phyloP scores from a whole-genome alignment of 2,797 vertebrate species.

The Sardinella longiceps region DNA sequence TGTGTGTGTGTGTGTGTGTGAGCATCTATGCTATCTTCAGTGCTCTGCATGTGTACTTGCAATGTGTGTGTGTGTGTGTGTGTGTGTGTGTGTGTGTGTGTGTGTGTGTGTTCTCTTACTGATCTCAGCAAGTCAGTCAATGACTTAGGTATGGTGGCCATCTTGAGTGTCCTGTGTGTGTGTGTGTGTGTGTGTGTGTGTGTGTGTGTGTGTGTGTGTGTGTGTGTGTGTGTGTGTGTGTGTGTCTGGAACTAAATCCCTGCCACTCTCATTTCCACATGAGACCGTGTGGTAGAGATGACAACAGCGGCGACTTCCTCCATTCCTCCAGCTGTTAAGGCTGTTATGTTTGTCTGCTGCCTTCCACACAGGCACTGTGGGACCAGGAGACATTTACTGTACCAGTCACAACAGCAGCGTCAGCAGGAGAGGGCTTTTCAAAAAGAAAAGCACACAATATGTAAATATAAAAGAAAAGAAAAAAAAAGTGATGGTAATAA shows the following conservation, averaged over 20 bases:
- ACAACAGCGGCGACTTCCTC: constrained; percentile 23
- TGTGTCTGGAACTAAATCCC: not conserved
- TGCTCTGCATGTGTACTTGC: not conserved
- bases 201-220: not conserved
- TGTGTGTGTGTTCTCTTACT: not conserved
- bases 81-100: not conserved
- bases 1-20: not conserved
- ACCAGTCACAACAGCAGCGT: constrained; percentile 37
- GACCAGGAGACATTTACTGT: constrained; percentile 44
- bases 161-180: not conserved
- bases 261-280: not conserved
- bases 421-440: constrained; percentile 39
- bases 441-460: constrained; percentile 20
- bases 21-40: too few relatives aligned
- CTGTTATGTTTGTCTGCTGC: constrained; percentile 37
- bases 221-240: constrained; percentile 6
- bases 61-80: not conserved
- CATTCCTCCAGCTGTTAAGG: constrained; percentile 44
- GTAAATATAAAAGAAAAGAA: constrained; percentile 28
- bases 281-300: constrained; percentile 28
- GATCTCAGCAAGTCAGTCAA: not conserved
- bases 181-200: constrained; percentile 2
- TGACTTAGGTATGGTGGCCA: not conserved
- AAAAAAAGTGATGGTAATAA: not conserved
- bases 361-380: constrained; percentile 42